These are phyloP conservation scores for Dinothrombium tinctorium DNA, from an alignment of 1,140 invertebrate genomes.

Conservation along the genomic window DNA sequence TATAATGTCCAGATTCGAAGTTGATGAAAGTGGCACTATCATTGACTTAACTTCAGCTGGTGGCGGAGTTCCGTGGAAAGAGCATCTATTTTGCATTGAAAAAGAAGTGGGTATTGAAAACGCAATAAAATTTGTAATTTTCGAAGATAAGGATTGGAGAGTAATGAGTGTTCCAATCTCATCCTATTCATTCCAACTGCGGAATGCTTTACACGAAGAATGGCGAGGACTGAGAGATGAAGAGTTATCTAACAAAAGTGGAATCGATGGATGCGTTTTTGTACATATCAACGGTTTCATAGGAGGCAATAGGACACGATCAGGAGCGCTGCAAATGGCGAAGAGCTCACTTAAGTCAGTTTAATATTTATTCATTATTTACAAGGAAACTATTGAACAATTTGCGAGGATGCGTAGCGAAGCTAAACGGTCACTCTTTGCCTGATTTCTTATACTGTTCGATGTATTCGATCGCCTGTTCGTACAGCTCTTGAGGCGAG, in stretches of 20 bases:
- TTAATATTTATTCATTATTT: background rate
- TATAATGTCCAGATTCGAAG: constrained; percentile 31
- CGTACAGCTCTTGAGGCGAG: too few species aligned
- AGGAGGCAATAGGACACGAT: constrained; percentile 53
- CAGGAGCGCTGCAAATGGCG: constrained; percentile 69
- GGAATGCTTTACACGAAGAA: constrained; percentile 40
- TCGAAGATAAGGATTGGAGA: constrained; percentile 40
- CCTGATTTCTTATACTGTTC: too few species aligned
- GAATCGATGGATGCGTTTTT: constrained; percentile 53
- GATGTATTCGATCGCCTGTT: too few species aligned
- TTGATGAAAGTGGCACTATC: constrained; percentile 48
- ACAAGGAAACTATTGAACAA: too few species aligned
- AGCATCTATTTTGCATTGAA: constrained; percentile 62
- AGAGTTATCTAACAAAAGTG: constrained; percentile 35
- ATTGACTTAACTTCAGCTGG: constrained; percentile 30
- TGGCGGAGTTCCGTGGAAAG: constrained; percentile 52
- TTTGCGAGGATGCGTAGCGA: too few species aligned
- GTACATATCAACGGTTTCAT: constrained; percentile 73
- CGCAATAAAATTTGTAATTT: constrained; percentile 51
- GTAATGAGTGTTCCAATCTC: constrained; percentile 51
- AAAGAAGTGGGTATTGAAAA: constrained; percentile 35
- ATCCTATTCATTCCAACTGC: constrained; percentile 42
- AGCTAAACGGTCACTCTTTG: too few species aligned
- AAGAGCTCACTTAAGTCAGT: constrained; percentile 15
- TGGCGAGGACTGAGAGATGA: constrained; percentile 65